Conservation (phyloP, 2,888 invertebrate genomes). For the Kryphioiulus occultus region DNA sequence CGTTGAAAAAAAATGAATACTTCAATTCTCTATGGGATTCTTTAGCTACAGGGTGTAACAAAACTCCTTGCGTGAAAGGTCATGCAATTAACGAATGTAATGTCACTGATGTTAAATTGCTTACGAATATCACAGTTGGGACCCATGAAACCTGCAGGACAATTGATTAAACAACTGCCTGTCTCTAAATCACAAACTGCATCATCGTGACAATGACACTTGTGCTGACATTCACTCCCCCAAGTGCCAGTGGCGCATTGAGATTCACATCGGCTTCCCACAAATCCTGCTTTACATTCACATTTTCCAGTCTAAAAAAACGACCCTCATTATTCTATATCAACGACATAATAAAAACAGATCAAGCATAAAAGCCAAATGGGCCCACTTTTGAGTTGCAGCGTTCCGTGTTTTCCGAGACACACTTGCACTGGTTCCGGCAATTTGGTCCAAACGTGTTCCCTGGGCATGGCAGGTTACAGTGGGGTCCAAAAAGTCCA, state of each 20-base stretch:
- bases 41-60: too few relatives aligned
- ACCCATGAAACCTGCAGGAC: constrained; percentile 58
- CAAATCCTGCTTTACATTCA: constrained; percentile 59
- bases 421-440: constrained; percentile 60
- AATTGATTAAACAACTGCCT: constrained; percentile 60
- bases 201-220: constrained; percentile 58
- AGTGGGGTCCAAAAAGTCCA: constrained; percentile 61
- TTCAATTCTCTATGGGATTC: background rate
- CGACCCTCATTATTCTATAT: background rate
- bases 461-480: constrained; percentile 64
- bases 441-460: constrained; percentile 66
- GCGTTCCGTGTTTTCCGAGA: constrained; percentile 54
- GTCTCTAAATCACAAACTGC: constrained; percentile 61
- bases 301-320: constrained; percentile 60
- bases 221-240: constrained; percentile 56
- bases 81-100: too few relatives aligned
- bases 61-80: too few relatives aligned
- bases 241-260: constrained; percentile 56
- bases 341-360: background rate
- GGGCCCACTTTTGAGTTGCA: constrained; percentile 56
- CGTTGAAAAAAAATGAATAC: background rate
- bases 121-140: constrained; percentile 59
- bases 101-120: constrained; percentile 50
- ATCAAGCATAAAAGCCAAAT: background rate
- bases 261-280: constrained; percentile 58